Evolutionary conservation across 2,888 invertebrate genomes (phyloP).

Genomic region (Patella pellucida): DNA sequence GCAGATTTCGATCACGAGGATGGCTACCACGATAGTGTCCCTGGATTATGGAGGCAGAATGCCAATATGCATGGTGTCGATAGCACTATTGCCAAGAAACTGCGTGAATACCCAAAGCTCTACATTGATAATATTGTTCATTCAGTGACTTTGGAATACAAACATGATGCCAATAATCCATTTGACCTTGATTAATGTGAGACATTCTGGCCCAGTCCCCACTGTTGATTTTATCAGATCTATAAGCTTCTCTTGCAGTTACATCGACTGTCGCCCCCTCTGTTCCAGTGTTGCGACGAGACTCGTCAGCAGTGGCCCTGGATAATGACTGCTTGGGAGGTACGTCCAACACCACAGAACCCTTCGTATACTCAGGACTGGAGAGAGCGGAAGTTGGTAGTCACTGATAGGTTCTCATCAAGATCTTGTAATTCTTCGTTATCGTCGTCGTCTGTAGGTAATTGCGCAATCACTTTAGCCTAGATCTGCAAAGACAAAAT

Average conservation of each 20-base stretch:
- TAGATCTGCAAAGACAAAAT: slow-evolving; percentile 14
- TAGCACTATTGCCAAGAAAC: slow-evolving; percentile 30
- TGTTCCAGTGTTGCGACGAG: background rate
- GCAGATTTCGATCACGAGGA: slow-evolving; percentile 37
- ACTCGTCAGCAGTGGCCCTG: slow-evolving; percentile 5
- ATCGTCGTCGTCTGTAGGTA: slow-evolving; percentile 8
- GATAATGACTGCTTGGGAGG: slow-evolving; percentile 7
- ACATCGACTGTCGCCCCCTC: slow-evolving; percentile 15
- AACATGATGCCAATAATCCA: background rate
- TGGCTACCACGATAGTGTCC: slow-evolving; percentile 35
- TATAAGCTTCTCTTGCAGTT: slow-evolving; percentile 2
- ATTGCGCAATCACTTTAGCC: slow-evolving; percentile 10
- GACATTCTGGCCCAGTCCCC: background rate
- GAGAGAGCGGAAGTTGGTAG: no score
- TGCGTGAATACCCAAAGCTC: slow-evolving; percentile 34
- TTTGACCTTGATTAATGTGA: background rate
- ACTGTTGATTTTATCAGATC: no score
- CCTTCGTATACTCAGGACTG: no score
- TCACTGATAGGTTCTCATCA: slow-evolving; percentile 15
- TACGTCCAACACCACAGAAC: slow-evolving; percentile 11
- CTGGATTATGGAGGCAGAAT: slow-evolving; percentile 36
- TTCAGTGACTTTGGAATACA: background rate
- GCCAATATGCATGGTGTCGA: slow-evolving; percentile 32
- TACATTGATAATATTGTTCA: slow-evolving; percentile 26
- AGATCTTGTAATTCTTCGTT: slow-evolving; percentile 11